Conservation (phyloP, 2,113 vertebrate genomes). For the Otis tarda region DNA sequence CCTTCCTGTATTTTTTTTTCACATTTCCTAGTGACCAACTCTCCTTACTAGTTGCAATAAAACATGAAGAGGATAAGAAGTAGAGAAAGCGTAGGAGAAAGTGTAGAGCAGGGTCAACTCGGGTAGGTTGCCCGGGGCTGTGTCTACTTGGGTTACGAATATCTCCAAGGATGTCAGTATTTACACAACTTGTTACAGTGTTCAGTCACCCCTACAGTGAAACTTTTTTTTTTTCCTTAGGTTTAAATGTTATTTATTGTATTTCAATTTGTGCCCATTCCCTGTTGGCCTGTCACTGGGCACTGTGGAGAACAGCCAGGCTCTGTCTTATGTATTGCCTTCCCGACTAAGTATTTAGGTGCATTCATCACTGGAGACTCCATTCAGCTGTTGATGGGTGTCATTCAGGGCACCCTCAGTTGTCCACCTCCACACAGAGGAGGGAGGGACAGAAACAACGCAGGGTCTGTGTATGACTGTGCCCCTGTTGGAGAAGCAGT, state of each 20-base stretch:
- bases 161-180: neutral
- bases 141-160: neutral
- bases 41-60: neutral
- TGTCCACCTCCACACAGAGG: neutral
- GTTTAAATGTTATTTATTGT: neutral
- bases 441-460: rapidly evolving
- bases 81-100: neutral
- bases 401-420: rapidly evolving
- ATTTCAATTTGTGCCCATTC: neutral
- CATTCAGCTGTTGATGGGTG: neutral
- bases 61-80: neutral
- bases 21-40: neutral
- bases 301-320: neutral
- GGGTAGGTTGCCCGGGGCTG: neutral
- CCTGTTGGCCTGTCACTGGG: neutral
- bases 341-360: neutral
- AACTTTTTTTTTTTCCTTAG: neutral
- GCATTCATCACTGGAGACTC: neutral
- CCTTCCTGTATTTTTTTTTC: neutral
- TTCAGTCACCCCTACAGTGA: neutral
- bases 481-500: neutral
- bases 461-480: rapidly evolving
- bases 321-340: neutral
- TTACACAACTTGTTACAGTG: neutral
- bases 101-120: neutral